Base-by-base conservation (phyloP, 2,797 vertebrate genomes). In the Enteromius unitaeniatus region DNA sequence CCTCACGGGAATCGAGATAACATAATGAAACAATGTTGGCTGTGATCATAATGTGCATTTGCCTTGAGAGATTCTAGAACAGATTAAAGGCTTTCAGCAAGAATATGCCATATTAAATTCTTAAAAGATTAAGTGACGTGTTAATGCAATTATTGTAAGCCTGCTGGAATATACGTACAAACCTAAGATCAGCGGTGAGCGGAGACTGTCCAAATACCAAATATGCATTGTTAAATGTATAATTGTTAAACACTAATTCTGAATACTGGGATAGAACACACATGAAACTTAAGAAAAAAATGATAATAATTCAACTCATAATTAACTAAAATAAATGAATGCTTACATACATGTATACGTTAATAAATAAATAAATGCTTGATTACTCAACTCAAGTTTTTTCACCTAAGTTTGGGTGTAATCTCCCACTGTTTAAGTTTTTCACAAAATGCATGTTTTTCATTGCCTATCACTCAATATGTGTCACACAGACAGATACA, bases 81-180 rank as follows among this genome's bases (percentile, higher is more conserved):
- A 37, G 72, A 76, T 85, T 85, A 85, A 67, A 77, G 55, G 64
- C 84, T 74, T 77, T 77, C 15, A 77, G 26, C 26, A 69, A 55
- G 51, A 68, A 65, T n/a, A 49, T 76, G 70, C 37, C 70, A 85
- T 81, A 37, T 73, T 69, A 77, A 73, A 81, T 37, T 49, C 55
- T 81, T 81, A 81, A 81, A 81, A 81, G 79, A 81, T 81, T 81
- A 73, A 72, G 69, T 8, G 19, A 81, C 21, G 21, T 55, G 68
- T 73, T 81, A 73, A 73, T 73, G 79, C 40, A 62, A 73, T 64
- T 37, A 81, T 62, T 62, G 40, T 81, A 73, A 81, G 55, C 68
- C 69, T 73, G 21, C 21, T 73, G 69, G 40, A 28, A 73, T 73
- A 81, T 62, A 45, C 11, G 11, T 37, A 37, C 49, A n/a, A 81